phyloP scores from a whole-genome alignment of 1,140 invertebrate species.

The Cydia pomonella region DNA sequence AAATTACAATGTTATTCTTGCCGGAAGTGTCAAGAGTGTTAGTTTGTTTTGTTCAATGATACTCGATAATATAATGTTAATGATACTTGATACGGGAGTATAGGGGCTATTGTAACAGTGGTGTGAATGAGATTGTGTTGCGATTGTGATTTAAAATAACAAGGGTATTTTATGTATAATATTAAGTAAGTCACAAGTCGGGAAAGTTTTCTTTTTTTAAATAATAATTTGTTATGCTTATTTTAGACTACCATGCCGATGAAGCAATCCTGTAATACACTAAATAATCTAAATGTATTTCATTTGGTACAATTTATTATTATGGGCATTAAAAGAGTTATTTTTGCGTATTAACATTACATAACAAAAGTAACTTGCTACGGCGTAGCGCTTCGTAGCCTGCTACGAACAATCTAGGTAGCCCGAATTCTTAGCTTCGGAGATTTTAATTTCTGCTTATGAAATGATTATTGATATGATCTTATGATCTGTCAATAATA shows the following conservation, averaged over 20 bases:
- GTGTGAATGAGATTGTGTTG: slow-evolving; percentile 9
- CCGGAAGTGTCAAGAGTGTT: slow-evolving; percentile 5
- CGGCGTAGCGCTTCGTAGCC: slow-evolving; percentile 6
- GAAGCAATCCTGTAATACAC: no score
- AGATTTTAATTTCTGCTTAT: no score
- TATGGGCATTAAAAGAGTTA: background rate
- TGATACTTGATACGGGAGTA: background rate
- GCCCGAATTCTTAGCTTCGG: no score
- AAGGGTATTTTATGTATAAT: background rate
- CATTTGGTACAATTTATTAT: background rate
- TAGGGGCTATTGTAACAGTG: background rate
- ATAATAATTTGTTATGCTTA: background rate
- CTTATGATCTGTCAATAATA: no score
- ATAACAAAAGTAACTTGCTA: background rate
- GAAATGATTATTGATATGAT: no score
- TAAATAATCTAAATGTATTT: no score
- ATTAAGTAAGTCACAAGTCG: background rate
- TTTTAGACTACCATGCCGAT: no score
- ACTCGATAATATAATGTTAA: slow-evolving; percentile 7
- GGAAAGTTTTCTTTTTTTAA: background rate
- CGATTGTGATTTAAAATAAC: background rate
- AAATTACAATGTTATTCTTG: slow-evolving; percentile 20
- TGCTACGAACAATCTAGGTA: background rate
- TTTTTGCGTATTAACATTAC: background rate
- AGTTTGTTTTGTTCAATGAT: slow-evolving; percentile 4